These are phyloP conservation scores for cat (Felis catus) DNA, from an alignment of 2,113 vertebrate genomes.

Conservation along the genomic window DNA sequence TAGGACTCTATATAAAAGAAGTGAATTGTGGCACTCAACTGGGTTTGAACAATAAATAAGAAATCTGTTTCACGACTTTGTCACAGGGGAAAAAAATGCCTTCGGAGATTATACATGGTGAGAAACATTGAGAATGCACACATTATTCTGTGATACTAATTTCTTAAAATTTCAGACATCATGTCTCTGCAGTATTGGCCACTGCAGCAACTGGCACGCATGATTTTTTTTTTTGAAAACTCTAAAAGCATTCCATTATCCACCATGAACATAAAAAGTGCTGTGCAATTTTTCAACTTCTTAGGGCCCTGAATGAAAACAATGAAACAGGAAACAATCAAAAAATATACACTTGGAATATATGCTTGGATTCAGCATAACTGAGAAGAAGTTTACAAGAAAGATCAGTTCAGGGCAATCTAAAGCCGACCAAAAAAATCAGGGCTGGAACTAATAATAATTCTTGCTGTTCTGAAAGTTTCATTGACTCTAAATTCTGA, in stretches of 20 bases:
- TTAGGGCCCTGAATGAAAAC: background rate
- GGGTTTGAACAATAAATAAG: background rate
- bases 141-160: background rate
- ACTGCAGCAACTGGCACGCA: background rate
- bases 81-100: background rate
- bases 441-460: background rate
- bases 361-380: background rate
- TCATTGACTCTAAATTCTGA: background rate
- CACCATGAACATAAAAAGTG: conserved; percentile 34
- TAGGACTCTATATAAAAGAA: background rate
- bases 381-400: conserved; percentile 15
- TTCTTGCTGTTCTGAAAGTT: background rate
- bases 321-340: conserved; percentile 29
- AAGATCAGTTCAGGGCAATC: background rate
- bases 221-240: conserved; percentile 24
- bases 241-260: conserved; percentile 41
- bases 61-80: conserved; percentile 20
- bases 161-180: conserved; percentile 20
- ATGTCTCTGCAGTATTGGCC: background rate
- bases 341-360: conserved; percentile 24
- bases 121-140: background rate
- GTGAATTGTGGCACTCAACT: background rate
- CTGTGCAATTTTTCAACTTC: conserved; percentile 32
- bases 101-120: background rate
- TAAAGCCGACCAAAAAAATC: background rate